Conservation (phyloP, 2,113 vertebrate species). For the Bucco capensis region DNA sequence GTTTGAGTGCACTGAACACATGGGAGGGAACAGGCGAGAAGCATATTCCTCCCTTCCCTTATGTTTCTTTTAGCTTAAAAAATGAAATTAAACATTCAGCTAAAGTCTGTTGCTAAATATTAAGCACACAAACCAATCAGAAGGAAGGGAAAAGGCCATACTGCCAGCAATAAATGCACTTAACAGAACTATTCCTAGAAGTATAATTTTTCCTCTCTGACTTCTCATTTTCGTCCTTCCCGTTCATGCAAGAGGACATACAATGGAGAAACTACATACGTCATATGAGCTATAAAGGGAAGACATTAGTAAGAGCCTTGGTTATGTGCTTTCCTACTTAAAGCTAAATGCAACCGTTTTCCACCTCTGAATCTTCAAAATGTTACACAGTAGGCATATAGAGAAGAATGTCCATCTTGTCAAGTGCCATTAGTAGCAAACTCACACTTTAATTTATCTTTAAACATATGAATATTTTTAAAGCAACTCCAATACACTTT, state of each 20-base stretch:
- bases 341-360: background rate
- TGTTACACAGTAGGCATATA: background rate
- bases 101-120: background rate
- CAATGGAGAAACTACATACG: background rate
- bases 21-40: background rate
- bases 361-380: background rate
- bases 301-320: background rate
- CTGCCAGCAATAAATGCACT: background rate
- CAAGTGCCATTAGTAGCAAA: background rate
- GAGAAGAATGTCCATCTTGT: background rate
- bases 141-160: background rate
- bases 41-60: background rate
- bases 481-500: background rate
- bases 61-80: background rate
- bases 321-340: background rate
- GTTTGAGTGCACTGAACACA: background rate
- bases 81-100: background rate
- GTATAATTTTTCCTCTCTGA: background rate
- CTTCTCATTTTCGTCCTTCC: background rate
- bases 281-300: background rate
- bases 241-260: background rate
- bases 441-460: background rate
- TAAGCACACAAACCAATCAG: background rate
- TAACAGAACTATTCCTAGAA: background rate
- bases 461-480: background rate